Conservation (phyloP, 2,888 invertebrate species). For the Opisthograptis luteolata region DNA sequence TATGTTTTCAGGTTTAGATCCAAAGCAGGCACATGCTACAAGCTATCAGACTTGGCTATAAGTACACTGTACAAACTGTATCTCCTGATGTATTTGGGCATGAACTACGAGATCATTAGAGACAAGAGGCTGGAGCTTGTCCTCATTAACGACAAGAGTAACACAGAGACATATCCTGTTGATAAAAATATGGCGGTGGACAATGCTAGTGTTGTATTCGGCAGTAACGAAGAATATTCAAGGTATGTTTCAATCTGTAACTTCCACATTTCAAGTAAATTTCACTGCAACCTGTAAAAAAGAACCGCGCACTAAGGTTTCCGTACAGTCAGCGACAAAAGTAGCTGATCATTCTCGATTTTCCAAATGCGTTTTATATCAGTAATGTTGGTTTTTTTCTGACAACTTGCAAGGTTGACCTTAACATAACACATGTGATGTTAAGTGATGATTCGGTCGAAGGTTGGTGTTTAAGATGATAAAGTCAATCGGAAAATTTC, state of each 20-base stretch:
- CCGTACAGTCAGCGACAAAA: no score
- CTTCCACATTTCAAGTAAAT: no score
- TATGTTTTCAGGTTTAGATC: constrained; percentile 58
- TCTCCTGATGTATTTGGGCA: constrained; percentile 74
- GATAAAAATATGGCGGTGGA: constrained; percentile 59
- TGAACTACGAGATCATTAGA: constrained; percentile 62
- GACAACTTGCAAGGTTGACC: no score
- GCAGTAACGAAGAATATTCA: constrained; percentile 62
- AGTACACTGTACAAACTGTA: constrained; percentile 64
- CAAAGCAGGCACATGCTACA: constrained; percentile 65
- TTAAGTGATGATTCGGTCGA: no score
- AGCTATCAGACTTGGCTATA: constrained; percentile 58
- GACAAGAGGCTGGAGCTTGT: constrained; percentile 68
- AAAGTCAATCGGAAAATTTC: no score
- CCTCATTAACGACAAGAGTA: constrained; percentile 62
- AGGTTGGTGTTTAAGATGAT: no score
- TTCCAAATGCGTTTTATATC: no score
- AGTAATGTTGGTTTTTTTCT: no score
- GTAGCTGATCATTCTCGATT: no score
- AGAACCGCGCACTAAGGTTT: no score
- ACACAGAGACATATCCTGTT: constrained; percentile 67
- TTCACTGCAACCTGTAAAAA: no score
- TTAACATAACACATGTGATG: no score
- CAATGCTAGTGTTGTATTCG: constrained; percentile 69
- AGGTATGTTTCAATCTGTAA: constrained; percentile 56